Conservation (phyloP, 2,888 invertebrate species). For the Aphodius sticticus region DNA sequence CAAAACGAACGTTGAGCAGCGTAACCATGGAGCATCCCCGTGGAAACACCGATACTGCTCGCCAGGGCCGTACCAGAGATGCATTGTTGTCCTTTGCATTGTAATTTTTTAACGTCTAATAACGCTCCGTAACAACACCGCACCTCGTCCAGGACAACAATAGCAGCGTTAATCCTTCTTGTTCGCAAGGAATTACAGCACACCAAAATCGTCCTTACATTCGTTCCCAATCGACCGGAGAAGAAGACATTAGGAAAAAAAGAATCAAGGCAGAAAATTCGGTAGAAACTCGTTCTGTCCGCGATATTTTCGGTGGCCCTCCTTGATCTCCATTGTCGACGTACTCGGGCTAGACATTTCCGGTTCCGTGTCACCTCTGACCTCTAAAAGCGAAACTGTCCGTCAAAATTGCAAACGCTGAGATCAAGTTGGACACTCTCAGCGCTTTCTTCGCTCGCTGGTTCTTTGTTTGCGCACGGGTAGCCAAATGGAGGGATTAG, state of each 20-base stretch:
- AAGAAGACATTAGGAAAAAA: conserved; percentile 38
- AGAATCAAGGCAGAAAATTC: conserved; percentile 47
- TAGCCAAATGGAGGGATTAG: not conserved
- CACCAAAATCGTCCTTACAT: conserved; percentile 26
- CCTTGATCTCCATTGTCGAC: conserved; percentile 46
- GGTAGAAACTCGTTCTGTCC: conserved; percentile 53
- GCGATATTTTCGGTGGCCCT: conserved; percentile 53
- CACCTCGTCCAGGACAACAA: conserved; percentile 39
- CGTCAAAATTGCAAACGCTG: not conserved
- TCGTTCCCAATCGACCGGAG: conserved; percentile 36
- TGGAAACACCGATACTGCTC: conserved; percentile 6
- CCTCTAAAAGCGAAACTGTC: conserved; percentile 15
- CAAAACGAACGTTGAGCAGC: not conserved
- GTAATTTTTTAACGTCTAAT: conserved; percentile 56
- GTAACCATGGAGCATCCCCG: not conserved
- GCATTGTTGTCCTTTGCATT: conserved; percentile 39
- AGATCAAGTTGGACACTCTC: not conserved
- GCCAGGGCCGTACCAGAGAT: conserved; percentile 13
- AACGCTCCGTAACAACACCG: conserved; percentile 46
- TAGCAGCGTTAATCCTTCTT: conserved; percentile 30
- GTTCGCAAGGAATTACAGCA: conserved; percentile 27
- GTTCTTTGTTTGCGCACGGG: not conserved
- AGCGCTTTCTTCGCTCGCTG: not conserved
- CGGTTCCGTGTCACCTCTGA: conserved; percentile 57
- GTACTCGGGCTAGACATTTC: conserved; percentile 47